Base-by-base conservation (phyloP, 2,797 vertebrate species). In the Myripristis jacobus region DNA sequence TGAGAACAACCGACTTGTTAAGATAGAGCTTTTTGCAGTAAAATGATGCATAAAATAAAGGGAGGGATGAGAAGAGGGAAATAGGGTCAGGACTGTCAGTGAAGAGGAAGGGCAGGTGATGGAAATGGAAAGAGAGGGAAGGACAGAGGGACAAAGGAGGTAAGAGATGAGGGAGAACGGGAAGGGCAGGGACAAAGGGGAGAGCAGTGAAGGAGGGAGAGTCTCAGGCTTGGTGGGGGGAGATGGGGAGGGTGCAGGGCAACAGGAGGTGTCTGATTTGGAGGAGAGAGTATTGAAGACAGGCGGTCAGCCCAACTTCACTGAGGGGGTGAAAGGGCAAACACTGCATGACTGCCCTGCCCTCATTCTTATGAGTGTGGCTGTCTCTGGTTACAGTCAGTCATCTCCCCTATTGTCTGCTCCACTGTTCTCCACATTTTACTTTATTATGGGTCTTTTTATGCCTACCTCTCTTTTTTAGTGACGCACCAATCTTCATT, bases 261-360 rank as follows among this genome's bases (percentile, higher is more conserved):
- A 73, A 41, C 15, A 44, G n/a, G 21, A 4, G 2, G 22, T 21
- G 52, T 38, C 47, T 34, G 46, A 53, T 29, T 6, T 46, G 0
- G 25, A 47, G 27, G 19, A 19, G 34, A 22, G 34, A 21, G 34
- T 13, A 16, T 12, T 12, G 21, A 41, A 57, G 31, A 22, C 27
- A n/a, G 18, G 9, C 16, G 31, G 19, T 31, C 29, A 31, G 16
- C 6, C 46, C 34, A 54, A 61, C 9, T 11, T 48, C 46, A 34
- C 44, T 24, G 54, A 50, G 47, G 6, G 70, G 61, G 56, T 70
- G 55, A 41, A 31, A 75, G 41, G 54, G 50, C 64, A 29, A 66
- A 51, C 18, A 8, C 21, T 70, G 58, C 47, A 9, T 15, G 55
- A 41, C 52, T 43, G 16, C 24, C 31, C 19, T 56, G 74, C 21